Percentiles rank a stretch among this genome's conserved stretches.
phyloP scores from a whole-genome alignment of 2,797 vertebrate species.

The Steatocranus sp. region DNA sequence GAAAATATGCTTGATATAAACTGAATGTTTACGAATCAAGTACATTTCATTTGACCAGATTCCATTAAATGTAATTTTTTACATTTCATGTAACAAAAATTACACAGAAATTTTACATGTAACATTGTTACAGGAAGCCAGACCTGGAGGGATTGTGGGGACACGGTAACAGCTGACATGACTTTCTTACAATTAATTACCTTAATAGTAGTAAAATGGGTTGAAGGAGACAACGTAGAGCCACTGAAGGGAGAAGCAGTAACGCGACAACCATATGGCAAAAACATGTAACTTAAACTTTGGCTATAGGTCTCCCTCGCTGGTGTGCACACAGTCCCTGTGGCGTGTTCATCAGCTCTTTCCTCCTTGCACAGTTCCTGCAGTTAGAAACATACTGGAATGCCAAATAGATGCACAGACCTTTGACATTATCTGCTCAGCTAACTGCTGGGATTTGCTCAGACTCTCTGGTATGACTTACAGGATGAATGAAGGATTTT shows the following conservation, averaged over 20 bases:
- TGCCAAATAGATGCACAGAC: slow-evolving; percentile 26
- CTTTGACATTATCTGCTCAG: slow-evolving; percentile 7
- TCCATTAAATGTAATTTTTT: background rate
- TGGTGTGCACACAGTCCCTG: background rate
- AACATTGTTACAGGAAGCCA: background rate
- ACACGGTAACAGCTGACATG: slow-evolving; percentile 18
- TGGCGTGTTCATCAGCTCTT: background rate
- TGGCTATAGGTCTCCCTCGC: slow-evolving; percentile 1
- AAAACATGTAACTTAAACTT: slow-evolving; percentile 31
- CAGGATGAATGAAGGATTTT: slow-evolving; percentile 28
- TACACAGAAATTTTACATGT: background rate
- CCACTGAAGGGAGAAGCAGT: slow-evolving; percentile 12
- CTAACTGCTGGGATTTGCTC: slow-evolving; percentile 23
- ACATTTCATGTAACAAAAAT: background rate
- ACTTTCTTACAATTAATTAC: slow-evolving; percentile 41
- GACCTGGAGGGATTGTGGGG: background rate
- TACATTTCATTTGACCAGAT: background rate
- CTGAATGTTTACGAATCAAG: background rate
- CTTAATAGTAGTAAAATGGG: slow-evolving; percentile 42
- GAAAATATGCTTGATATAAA: background rate
- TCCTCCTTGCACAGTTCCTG: background rate
- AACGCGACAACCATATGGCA: slow-evolving; percentile 59
- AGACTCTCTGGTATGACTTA: background rate
- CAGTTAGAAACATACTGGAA: slow-evolving; percentile 16
- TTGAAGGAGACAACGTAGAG: slow-evolving; percentile 1